Percentiles rank a stretch among this genome's conserved stretches.
phyloP scores from a whole-genome alignment of 2,888 invertebrate genomes.

The Dusona sp. region DNA sequence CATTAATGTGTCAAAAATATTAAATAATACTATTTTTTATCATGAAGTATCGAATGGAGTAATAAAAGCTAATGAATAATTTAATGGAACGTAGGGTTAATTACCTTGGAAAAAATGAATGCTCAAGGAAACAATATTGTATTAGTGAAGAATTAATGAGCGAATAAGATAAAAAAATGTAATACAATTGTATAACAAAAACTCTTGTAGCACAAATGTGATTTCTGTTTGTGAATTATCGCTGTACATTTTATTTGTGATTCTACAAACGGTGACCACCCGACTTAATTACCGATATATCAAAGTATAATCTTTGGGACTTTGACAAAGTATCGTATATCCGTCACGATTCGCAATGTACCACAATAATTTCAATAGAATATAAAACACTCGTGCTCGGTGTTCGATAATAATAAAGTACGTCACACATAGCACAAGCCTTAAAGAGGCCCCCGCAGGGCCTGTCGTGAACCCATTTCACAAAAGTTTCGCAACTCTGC shows the following conservation, averaged over 20 bases:
- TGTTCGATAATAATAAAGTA: slow-evolving; percentile 66
- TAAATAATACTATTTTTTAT: not conserved
- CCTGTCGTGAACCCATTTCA: slow-evolving; percentile 68
- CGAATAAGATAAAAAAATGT: not conserved
- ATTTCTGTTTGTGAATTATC: slow-evolving; percentile 52
- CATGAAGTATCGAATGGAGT: not conserved
- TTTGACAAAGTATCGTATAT: slow-evolving; percentile 68
- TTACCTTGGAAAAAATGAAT: not conserved
- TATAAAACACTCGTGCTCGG: slow-evolving; percentile 48
- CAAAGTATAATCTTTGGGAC: slow-evolving; percentile 48
- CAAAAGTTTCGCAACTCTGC: slow-evolving; percentile 64
- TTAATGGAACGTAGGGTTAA: not conserved
- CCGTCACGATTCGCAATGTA: slow-evolving; percentile 61
- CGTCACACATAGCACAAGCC: slow-evolving; percentile 29
- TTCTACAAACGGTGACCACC: slow-evolving; percentile 18
- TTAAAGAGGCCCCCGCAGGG: slow-evolving; percentile 42
- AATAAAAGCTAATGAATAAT: not conserved
- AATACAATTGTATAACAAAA: not conserved
- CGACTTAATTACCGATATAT: slow-evolving; percentile 65
- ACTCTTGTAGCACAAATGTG: slow-evolving; percentile 7
- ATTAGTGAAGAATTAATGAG: not conserved
- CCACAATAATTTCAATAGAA: slow-evolving; percentile 60
- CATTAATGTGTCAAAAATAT: not conserved
- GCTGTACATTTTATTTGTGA: slow-evolving; percentile 8
- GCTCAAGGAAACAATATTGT: not conserved